Evolutionary conservation across 2,888 invertebrate genomes (phyloP).

Genomic region (Leptinotarsa haldemani): DNA sequence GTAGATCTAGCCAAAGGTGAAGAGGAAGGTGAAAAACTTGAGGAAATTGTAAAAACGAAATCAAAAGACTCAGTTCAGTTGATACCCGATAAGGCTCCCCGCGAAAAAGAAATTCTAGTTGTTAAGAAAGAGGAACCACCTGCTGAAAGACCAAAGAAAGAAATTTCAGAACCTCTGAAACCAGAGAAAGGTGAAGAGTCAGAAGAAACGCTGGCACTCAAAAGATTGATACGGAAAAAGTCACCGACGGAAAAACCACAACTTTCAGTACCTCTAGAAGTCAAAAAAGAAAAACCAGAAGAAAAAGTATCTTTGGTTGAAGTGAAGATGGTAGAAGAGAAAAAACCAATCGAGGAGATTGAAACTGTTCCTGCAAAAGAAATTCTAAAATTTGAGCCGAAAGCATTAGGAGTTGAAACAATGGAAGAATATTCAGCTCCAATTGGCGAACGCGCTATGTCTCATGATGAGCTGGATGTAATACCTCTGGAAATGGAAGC

Average conservation of each 20-base stretch:
- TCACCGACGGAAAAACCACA: neutral
- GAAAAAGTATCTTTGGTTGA: neutral
- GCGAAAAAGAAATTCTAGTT: neutral
- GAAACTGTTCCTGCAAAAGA: neutral
- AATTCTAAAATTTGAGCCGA: no score
- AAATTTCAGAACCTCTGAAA: neutral
- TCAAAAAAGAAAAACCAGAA: neutral
- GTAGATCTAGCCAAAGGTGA: no score
- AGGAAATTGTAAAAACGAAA: no score
- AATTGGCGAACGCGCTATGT: no score
- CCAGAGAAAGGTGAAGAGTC: neutral
- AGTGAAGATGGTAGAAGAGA: neutral
- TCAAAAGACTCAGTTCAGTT: neutral
- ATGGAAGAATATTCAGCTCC: no score
- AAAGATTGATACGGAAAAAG: neutral
- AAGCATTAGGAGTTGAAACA: no score
- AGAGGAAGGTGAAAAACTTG: no score
- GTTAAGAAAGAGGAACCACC: conserved; percentile 10
- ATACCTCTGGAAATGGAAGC: no score
- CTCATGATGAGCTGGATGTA: no score
- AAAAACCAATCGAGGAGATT: neutral
- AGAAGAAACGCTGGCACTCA: neutral
- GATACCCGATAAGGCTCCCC: neutral
- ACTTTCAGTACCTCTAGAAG: neutral
- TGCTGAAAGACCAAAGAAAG: conserved; percentile 25